Percentiles rank a stretch among this genome's conserved stretches.
Evolutionary conservation across 2,888 invertebrate genomes (phyloP).

Genomic region (Rhingia campestris): DNA sequence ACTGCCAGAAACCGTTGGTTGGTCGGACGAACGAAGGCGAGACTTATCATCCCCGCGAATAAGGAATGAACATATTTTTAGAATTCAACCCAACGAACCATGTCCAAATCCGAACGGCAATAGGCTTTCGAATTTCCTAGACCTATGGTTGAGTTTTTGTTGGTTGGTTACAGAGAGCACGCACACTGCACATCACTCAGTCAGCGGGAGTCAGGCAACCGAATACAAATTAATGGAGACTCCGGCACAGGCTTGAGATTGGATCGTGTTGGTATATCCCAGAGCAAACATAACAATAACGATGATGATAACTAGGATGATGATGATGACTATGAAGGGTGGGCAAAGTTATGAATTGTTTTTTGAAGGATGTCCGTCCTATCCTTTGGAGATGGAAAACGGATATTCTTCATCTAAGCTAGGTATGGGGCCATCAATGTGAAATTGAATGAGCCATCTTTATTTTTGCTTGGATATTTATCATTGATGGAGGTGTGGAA

Average conservation of each 20-base stretch:
- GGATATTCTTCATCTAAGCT: conserved; percentile 6
- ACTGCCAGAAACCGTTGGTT: conserved; percentile 50
- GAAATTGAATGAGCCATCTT: no score
- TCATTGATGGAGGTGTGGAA: no score
- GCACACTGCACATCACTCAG: conserved; percentile 43
- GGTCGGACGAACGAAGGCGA: background rate
- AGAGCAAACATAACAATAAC: conserved; percentile 48
- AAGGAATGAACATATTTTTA: conserved; percentile 42
- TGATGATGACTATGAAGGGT: conserved; percentile 31
- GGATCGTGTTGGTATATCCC: conserved; percentile 31
- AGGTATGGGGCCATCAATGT: no score
- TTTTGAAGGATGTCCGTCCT: conserved; percentile 54
- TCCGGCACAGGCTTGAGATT: conserved; percentile 40
- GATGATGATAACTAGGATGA: conserved; percentile 26
- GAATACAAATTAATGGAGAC: conserved; percentile 43
- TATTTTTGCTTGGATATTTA: no score
- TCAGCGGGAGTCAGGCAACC: conserved; percentile 47
- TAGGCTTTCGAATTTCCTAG: conserved; percentile 34
- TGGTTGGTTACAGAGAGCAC: conserved; percentile 27
- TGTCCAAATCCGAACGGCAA: conserved; percentile 45
- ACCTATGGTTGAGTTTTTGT: conserved; percentile 17
- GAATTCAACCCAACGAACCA: conserved; percentile 67
- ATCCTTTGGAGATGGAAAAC: conserved; percentile 25
- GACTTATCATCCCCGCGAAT: conserved; percentile 3
- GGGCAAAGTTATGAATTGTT: conserved; percentile 42